Evolutionary conservation across 2,113 vertebrate species (phyloP).

Genomic region (Calidris pygmaea): DNA sequence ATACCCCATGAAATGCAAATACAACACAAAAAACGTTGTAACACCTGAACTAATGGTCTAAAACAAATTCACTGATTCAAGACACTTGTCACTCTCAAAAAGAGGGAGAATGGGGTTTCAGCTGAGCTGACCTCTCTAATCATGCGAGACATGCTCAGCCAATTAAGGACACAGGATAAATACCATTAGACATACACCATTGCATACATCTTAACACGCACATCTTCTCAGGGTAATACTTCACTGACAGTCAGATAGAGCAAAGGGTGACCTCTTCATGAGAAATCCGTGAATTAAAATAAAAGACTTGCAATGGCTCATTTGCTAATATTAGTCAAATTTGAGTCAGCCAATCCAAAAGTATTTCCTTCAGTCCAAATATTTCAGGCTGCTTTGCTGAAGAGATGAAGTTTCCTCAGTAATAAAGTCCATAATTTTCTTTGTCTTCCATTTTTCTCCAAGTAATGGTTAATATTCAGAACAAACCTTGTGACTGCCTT

Average conservation of each 20-base stretch:
- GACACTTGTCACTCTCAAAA: neutral
- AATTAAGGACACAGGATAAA: neutral
- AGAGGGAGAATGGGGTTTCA: neutral
- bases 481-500: neutral
- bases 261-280: neutral
- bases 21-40: neutral
- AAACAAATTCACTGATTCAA: neutral
- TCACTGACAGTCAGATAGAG: neutral
- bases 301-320: neutral
- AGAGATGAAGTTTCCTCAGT: neutral
- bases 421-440: neutral
- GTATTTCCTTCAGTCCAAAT: neutral
- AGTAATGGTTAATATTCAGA: neutral
- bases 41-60: neutral
- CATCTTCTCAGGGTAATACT: neutral
- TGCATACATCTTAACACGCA: neutral
- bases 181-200: neutral
- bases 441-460: neutral
- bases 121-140: neutral
- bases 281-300: neutral
- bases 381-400: neutral
- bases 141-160: neutral
- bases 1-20: neutral
- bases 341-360: neutral
- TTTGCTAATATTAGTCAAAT: neutral